These are phyloP conservation scores for Orchesella flavescens DNA, from an alignment of 2,888 invertebrate genomes.

Conservation along the genomic window DNA sequence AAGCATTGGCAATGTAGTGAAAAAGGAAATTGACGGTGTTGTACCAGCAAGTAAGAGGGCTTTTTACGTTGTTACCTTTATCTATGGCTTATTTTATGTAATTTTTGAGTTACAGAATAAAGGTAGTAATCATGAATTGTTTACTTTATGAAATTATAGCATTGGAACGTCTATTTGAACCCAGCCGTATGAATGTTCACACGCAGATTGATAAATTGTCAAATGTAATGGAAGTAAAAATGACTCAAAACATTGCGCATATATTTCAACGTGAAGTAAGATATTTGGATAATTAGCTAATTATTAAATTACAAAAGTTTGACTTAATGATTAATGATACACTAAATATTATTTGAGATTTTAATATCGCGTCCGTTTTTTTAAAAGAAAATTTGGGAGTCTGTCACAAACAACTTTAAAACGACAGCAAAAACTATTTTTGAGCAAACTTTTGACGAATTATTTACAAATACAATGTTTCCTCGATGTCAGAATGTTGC, in stretches of 20 bases:
- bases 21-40: conserved; percentile 78
- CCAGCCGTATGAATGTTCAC: conserved; percentile 74
- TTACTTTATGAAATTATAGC: conserved; percentile 30
- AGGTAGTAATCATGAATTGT: neutral
- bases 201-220: conserved; percentile 83
- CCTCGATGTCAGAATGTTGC: conserved; percentile 92
- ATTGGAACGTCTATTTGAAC: conserved; percentile 72
- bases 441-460: conserved; percentile 78
- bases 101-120: neutral
- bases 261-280: conserved; percentile 85
- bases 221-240: conserved; percentile 82
- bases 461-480: conserved; percentile 83
- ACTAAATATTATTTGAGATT: neutral
- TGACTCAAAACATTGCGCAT: conserved; percentile 87
- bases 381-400: conserved; percentile 53
- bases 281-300: conserved; percentile 12
- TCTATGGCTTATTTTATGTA: neutral
- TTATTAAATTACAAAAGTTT: conserved; percentile 5
- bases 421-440: conserved; percentile 56
- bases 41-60: conserved; percentile 74
- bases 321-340: neutral
- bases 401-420: conserved; percentile 50
- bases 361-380: neutral
- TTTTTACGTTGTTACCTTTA: neutral
- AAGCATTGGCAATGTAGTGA: conserved; percentile 74